Conservation (phyloP, 2,113 vertebrate genomes). For the Corythaeola cristata region DNA sequence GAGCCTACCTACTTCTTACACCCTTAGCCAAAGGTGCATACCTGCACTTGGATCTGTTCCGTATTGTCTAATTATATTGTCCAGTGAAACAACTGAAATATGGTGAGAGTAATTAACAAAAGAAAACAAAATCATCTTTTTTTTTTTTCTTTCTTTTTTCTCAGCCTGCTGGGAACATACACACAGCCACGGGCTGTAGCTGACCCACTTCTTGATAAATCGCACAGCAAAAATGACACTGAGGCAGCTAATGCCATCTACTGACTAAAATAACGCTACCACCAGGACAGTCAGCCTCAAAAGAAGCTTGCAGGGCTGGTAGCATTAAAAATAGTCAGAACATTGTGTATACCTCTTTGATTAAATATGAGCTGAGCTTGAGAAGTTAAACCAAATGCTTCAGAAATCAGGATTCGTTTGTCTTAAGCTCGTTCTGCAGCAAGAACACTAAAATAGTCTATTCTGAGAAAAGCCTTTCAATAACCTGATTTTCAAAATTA, state of each 20-base stretch:
- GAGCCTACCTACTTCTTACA: not conserved
- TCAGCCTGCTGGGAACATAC: slow-evolving; percentile 13
- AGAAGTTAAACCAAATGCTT: not conserved
- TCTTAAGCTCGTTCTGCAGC: not conserved
- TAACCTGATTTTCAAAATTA: not conserved
- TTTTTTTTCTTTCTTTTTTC: not conserved
- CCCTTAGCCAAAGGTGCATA: not conserved
- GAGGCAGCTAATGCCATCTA: slow-evolving; percentile 56
- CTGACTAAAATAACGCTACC: slow-evolving; percentile 41
- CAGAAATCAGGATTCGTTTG: slow-evolving; percentile 13
- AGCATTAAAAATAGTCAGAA: not conserved
- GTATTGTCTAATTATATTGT: slow-evolving; percentile 21
- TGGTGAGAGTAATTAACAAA: slow-evolving; percentile 33
- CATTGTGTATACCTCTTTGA: not conserved
- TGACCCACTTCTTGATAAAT: slow-evolving; percentile 60
- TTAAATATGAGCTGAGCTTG: not conserved
- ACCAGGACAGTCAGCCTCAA: not conserved
- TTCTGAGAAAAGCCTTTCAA: not conserved
- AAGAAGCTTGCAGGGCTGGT: not conserved
- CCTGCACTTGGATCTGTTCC: not conserved
- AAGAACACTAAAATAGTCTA: not conserved
- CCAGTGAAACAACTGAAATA: slow-evolving; percentile 33
- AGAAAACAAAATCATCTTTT: not conserved
- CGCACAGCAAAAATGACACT: not conserved
- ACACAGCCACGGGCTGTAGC: slow-evolving; percentile 28